Base-by-base conservation (phyloP, 2,888 invertebrate species). In the Sicus ferrugineus region DNA sequence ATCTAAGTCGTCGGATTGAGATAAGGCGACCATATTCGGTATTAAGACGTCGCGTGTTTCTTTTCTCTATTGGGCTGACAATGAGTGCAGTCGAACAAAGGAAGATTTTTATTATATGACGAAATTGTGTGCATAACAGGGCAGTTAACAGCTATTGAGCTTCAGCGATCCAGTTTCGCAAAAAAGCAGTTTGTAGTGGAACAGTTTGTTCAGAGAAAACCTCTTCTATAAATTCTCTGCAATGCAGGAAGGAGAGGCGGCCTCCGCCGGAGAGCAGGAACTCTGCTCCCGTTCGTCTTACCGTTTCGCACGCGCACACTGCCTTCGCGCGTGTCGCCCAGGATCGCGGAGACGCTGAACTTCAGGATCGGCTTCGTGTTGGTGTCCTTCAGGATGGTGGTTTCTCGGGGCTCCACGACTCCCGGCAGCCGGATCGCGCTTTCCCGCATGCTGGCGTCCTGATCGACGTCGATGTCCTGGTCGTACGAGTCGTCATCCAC, bases 281-380 rank as follows among this genome's bases (percentile, higher is more conserved):
- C 50, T 14, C 52, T 5, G 7, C 26, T 52, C 21, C 19, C n/a
- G n/a, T n/a, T n/a, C n/a, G n/a, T 56, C 80, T 86, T 81, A 86
- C 86, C 86, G 79, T 86, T 86, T 75, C 86, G 78, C 68, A 86
- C 86, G 75, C 85, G 80, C 42, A 85, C 85, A 75, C 85, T 84
- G 75, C 85, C 84, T 73, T 86, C 86, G 14, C 86, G 83, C 42
- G 85, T 86, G 75, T 86, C 86, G 66, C 94, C 94, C 78, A 96
- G 87, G 77, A 96, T 96, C 58, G 95, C 95, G 88, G 93, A 95
- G 74, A 96, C 95, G 89, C 95, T 95, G 86, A 96, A 96, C 86
- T 95, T 95, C 78, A 95, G 88, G 81, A 93, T 89, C 23, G 95
- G 95, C 79, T 94, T 94, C 78, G 86, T 88, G 68, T 74, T 83